A percentile compares a stretch with the other conserved stretches of the same genome.
Evolutionary conservation across 2,113 vertebrate species (phyloP).

Genomic region (Tursiops truncatus): DNA sequence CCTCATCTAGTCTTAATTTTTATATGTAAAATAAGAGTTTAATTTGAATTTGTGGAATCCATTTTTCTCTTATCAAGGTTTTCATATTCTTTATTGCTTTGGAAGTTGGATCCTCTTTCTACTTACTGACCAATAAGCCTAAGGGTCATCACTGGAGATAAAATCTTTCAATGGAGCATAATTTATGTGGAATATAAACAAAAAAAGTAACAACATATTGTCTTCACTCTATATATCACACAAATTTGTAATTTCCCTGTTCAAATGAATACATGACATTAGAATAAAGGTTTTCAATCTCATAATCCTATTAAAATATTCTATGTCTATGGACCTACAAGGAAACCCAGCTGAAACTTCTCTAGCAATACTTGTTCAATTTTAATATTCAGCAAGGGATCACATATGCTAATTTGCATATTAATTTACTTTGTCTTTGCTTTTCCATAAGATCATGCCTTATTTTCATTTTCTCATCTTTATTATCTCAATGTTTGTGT

Average conservation of each 20-base stretch:
- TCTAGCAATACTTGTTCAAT: not conserved
- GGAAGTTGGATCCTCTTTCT: not conserved
- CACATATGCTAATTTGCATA: not conserved
- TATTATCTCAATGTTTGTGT: constrained; percentile 42
- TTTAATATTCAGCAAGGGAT: not conserved
- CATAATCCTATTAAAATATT: not conserved
- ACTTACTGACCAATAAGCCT: not conserved
- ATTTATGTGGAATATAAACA: not conserved
- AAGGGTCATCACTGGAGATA: not conserved
- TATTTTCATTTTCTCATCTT: constrained; percentile 43
- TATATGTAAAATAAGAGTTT: not conserved
- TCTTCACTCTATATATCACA: not conserved
- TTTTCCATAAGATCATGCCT: not conserved
- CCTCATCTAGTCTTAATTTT: not conserved
- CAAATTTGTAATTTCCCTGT: not conserved
- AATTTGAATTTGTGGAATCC: not conserved
- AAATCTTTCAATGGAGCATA: not conserved
- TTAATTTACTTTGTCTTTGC: constrained; percentile 49
- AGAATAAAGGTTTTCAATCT: not conserved
- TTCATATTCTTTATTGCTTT: not conserved
- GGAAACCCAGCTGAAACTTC: not conserved
- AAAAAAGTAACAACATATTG: not conserved
- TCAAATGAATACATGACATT: not conserved
- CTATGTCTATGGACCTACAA: not conserved
- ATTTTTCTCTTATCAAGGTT: not conserved